Percentiles rank a stretch among this genome's conserved stretches.
Conservation (phyloP, 2,888 invertebrate species). For the Ophion costatus region DNA sequence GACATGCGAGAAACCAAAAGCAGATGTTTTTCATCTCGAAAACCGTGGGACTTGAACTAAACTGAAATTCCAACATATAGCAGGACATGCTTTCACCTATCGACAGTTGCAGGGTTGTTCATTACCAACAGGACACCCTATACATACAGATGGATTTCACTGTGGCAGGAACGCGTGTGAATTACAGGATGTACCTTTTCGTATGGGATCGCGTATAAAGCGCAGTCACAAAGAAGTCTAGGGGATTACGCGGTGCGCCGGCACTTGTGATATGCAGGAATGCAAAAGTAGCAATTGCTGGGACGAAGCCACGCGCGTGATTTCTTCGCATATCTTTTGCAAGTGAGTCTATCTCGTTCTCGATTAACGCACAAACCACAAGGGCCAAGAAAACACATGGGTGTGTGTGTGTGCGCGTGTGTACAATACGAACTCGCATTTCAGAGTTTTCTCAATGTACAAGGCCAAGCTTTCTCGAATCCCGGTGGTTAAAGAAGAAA, state of each 20-base stretch:
- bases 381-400: not conserved
- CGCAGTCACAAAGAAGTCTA: slow-evolving; percentile 21
- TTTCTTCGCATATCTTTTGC: slow-evolving; percentile 27
- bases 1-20: too few species aligned
- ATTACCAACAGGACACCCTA: too few species aligned
- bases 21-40: too few species aligned
- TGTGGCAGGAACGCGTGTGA: slow-evolving; percentile 24
- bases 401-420: not conserved
- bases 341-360: slow-evolving; percentile 10
- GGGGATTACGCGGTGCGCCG: slow-evolving; percentile 10
- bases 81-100: too few species aligned
- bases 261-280: slow-evolving; percentile 26
- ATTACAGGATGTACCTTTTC: slow-evolving; percentile 15
- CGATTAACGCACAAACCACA: not conserved
- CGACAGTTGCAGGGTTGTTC: too few species aligned
- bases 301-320: slow-evolving; percentile 37
- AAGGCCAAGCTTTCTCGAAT: slow-evolving; percentile 8
- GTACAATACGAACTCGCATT: slow-evolving; percentile 7
- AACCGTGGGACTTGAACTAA: too few species aligned
- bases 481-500: not conserved
- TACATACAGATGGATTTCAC: not conserved
- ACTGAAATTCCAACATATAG: too few species aligned
- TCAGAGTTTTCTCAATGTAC: not conserved
- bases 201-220: slow-evolving; percentile 2
- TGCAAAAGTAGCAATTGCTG: slow-evolving; percentile 55